Percentiles rank a stretch among this genome's conserved stretches.
Conservation (phyloP, 2,113 vertebrate genomes). For the Gambusia affinis region DNA sequence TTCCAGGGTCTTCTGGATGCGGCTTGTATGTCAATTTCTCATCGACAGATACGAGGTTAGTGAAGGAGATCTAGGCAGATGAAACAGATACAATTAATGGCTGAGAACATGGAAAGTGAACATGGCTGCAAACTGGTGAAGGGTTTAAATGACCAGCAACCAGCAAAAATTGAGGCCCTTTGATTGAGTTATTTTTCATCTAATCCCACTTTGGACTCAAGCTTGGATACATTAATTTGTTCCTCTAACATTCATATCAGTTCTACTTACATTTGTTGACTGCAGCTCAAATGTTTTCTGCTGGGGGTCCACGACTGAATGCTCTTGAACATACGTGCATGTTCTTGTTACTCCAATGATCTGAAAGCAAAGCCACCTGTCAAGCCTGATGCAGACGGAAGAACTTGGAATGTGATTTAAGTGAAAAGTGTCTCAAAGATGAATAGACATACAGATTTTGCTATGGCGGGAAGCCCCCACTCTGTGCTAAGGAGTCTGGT, state of each 20-base stretch:
- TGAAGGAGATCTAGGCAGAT: constrained; percentile 90
- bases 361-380: constrained; percentile 69
- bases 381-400: not conserved
- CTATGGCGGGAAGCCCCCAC: constrained; percentile 94
- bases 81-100: not conserved
- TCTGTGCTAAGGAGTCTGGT: constrained; percentile 94
- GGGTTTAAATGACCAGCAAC: not conserved
- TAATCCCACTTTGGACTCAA: not conserved
- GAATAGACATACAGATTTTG: constrained; percentile 86
- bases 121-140: not conserved
- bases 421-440: not conserved
- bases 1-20: constrained; percentile 89
- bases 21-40: constrained; percentile 94
- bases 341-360: constrained; percentile 90
- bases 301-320: constrained; percentile 92
- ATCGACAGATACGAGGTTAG: constrained; percentile 96
- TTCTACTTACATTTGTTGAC: constrained; percentile 90
- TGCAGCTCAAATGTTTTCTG: constrained; percentile 91
- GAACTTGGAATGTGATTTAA: not conserved
- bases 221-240: not conserved
- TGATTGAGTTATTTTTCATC: not conserved
- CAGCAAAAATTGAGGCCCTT: not conserved
- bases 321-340: constrained; percentile 92
- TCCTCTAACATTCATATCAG: not conserved
- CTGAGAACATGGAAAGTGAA: too few species aligned